A percentile compares a stretch with the other conserved stretches of the same genome.
phyloP scores from a whole-genome alignment of 92 coral and sea anemone species.

The Palythoa grandis region DNA sequence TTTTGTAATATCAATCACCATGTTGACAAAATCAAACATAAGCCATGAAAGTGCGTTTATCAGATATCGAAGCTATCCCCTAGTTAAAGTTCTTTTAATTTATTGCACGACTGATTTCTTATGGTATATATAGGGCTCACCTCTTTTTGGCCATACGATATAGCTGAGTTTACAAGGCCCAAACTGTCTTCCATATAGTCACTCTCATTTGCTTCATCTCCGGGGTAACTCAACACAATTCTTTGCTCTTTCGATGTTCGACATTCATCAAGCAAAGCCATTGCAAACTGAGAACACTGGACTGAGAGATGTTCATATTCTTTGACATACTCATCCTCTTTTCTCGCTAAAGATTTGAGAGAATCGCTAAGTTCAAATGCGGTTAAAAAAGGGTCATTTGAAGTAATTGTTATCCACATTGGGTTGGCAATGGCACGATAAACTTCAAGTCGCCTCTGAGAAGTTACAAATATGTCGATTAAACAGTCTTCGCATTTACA shows the following conservation, averaged over 20 bases:
- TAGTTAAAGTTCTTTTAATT: not conserved
- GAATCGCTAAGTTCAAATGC: conserved; percentile 86
- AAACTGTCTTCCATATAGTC: conserved; percentile 71
- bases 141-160: conserved; percentile 95
- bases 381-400: conserved; percentile 79
- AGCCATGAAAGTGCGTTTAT: not conserved
- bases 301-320: conserved; percentile 79
- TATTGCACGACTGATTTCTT: too few relatives aligned
- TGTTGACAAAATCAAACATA: not conserved
- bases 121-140: conserved; percentile 47
- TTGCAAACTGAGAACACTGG: conserved; percentile 82
- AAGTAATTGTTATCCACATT: conserved; percentile 84
- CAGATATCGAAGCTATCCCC: not conserved
- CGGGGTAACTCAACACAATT: conserved; percentile 82
- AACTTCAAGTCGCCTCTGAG: conserved; percentile 87
- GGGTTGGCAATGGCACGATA: conserved; percentile 92
- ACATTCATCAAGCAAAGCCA: conserved; percentile 91
- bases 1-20: not conserved
- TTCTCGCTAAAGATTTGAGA: conserved; percentile 71
- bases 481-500: conserved; percentile 88
- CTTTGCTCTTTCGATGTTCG: conserved; percentile 89
- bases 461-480: conserved; percentile 74
- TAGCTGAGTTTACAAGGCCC: conserved; percentile 86
- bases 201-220: conserved; percentile 67
- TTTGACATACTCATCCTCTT: conserved; percentile 95